These are phyloP conservation scores for Strigamia transsilvanica DNA, from an alignment of 2,888 invertebrate genomes.

Conservation along the genomic window DNA sequence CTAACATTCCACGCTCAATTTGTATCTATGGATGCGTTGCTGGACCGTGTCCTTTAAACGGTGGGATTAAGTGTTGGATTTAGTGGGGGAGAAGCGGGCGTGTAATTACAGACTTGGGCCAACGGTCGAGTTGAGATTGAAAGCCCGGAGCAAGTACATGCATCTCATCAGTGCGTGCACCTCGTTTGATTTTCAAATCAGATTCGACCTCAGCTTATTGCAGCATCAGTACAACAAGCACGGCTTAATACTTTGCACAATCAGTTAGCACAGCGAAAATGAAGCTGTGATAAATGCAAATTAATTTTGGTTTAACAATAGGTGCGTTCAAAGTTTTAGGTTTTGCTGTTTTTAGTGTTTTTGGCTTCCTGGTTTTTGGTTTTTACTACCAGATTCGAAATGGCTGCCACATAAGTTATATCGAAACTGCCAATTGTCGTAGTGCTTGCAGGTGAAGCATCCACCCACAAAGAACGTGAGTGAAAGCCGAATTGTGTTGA, in stretches of 20 bases:
- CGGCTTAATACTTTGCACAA: background rate
- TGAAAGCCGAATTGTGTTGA: too few species aligned
- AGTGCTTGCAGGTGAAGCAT: too few species aligned
- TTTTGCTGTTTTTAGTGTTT: too few species aligned
- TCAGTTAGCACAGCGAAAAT: background rate
- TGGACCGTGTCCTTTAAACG: constrained; percentile 30
- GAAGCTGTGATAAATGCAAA: constrained; percentile 16
- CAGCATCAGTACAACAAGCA: constrained; percentile 9
- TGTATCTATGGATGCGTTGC: constrained; percentile 5
- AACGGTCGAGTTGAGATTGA: constrained; percentile 30
- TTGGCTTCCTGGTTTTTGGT: too few species aligned
- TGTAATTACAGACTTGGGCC: constrained; percentile 30
- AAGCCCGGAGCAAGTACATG: constrained; percentile 6
- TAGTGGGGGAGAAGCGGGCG: constrained; percentile 21
- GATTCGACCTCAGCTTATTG: constrained; percentile 4
- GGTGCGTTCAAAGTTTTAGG: too few species aligned
- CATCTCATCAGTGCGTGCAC: constrained; percentile 10
- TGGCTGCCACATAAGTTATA: too few species aligned
- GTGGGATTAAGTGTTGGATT: constrained; percentile 16
- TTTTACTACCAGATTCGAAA: too few species aligned
- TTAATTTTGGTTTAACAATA: background rate
- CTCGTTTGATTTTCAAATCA: constrained; percentile 30
- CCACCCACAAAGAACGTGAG: too few species aligned
- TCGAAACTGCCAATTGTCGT: too few species aligned
- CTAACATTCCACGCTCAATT: background rate